These are phyloP conservation scores for Drosophila rellima DNA, from an alignment of 2,888 invertebrate species.

Conservation along the genomic window DNA sequence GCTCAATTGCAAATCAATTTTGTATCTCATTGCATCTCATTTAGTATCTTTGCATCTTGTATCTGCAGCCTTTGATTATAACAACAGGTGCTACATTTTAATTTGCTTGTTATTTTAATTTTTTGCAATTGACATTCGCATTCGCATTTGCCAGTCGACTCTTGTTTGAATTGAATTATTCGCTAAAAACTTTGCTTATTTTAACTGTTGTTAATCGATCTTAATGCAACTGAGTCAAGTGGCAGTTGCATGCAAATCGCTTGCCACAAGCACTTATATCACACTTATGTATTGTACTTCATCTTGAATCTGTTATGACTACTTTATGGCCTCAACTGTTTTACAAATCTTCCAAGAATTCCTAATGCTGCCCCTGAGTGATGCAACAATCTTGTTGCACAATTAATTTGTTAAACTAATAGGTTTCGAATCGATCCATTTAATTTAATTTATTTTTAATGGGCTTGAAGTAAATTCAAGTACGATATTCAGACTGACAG, in stretches of 20 bases:
- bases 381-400: constrained; percentile 10
- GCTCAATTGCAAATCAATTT: constrained; percentile 48
- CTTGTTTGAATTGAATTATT: no score
- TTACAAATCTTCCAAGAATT: background rate
- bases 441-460: background rate
- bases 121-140: constrained; percentile 40
- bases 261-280: constrained; percentile 15
- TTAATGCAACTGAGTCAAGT: constrained; percentile 8
- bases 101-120: constrained; percentile 34
- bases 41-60: constrained; percentile 12
- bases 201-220: constrained; percentile 26
- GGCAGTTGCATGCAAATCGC: constrained; percentile 15
- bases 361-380: background rate
- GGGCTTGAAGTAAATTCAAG: no score
- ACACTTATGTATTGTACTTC: constrained; percentile 3
- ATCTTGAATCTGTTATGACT: constrained; percentile 1
- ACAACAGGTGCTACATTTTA: constrained; percentile 20
- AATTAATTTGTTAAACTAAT: constrained; percentile 13
- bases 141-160: background rate
- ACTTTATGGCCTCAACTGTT: constrained; percentile 3
- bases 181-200: background rate
- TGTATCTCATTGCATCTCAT: constrained; percentile 25
- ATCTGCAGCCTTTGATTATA: constrained; percentile 6
- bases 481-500: no score
- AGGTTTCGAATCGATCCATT: background rate